These are phyloP conservation scores for Hormiphora californensis DNA, from an alignment of 37 sponge, comb jelly and placozoan genomes.

Conservation along the genomic window DNA sequence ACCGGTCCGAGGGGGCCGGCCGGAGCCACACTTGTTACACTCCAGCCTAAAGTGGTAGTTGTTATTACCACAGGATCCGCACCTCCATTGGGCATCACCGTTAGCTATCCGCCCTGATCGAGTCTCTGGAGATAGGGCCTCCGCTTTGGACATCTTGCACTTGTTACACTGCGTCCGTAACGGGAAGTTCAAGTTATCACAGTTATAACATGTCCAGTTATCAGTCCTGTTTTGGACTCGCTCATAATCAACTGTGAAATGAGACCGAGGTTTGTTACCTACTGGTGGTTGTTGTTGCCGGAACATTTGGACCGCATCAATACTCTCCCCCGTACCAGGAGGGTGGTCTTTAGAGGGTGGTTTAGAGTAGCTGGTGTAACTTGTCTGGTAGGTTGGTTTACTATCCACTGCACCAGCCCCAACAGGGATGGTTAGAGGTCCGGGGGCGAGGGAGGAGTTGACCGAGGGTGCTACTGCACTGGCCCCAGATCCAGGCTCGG, in stretches of 20 bases:
- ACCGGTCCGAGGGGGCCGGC: background rate
- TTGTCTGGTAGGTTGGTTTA: background rate
- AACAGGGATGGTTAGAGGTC: background rate
- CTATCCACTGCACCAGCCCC: background rate
- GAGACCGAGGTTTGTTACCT: too few relatives aligned
- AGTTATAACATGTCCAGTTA: constrained; percentile 37
- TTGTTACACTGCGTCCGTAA: constrained; percentile 34
- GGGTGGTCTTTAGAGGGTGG: background rate
- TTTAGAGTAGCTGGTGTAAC: background rate
- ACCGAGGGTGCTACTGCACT: background rate
- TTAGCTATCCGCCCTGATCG: background rate
- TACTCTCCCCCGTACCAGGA: background rate
- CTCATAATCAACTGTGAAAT: background rate
- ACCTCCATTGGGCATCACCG: constrained; percentile 24
- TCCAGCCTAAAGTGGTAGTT: constrained; percentile 49
- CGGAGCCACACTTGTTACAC: constrained; percentile 29
- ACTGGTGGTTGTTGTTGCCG: too few relatives aligned
- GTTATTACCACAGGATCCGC: background rate
- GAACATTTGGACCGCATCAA: too few relatives aligned
- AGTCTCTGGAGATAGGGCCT: constrained; percentile 28
- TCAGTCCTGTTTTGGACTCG: constrained; percentile 20
- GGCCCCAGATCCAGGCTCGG: too few relatives aligned
- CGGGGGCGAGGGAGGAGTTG: background rate
- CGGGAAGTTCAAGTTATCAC: constrained; percentile 50
- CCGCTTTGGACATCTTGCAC: constrained; percentile 40